Base-by-base conservation (phyloP, 2,113 vertebrate genomes). In the Callipepla californica region DNA sequence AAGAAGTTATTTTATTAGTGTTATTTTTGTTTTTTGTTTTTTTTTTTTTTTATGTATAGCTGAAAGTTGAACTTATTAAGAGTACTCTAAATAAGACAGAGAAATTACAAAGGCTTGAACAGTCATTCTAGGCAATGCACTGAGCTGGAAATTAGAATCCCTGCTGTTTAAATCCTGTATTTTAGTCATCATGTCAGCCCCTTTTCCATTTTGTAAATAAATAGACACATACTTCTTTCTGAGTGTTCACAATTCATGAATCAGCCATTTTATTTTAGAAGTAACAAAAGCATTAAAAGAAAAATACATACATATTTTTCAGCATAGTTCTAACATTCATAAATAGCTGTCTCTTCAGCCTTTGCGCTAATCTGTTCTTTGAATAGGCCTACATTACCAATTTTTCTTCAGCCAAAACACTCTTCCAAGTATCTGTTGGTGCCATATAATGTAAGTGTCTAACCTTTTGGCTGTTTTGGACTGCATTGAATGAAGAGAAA, bases 131-230 rank as follows among this genome's bases (percentile, higher is more conserved):
- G 53, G 20, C 89, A 11, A 28, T 73, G 3, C 55, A 48, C 5
- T 78, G 51, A 86, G 36, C 65, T 68, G 68, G 67, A 89, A 91
- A 87, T 81, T 92, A 76, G 76, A 87, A 72, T 80, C 30, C 57
- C 40, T 94, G 76, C 72, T 88, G 72, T 84, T 80, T n/a, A 95
- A 93, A 77, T 90, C 3, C 11, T 4, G 1, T 80, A 26, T 61
- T 92, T 70, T 75, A 92, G 61, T 85, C 57, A 65, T 42, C 17
- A 34, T 77, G 80, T 91, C 38, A 88, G 9, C 17, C 10, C 8
- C 10, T 84, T 90, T 88, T 86, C 32, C 7, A 26, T 90, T 93
- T 88, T 58, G 67, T 81, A 63, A 87, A 85, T 67, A 67, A 84
- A 91, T 78, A 61, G 42, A 40, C 28, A 74, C 72, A 14, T 36